Conservation (phyloP, 1,140 invertebrate genomes). For the Plectrocnemia conspersa region DNA sequence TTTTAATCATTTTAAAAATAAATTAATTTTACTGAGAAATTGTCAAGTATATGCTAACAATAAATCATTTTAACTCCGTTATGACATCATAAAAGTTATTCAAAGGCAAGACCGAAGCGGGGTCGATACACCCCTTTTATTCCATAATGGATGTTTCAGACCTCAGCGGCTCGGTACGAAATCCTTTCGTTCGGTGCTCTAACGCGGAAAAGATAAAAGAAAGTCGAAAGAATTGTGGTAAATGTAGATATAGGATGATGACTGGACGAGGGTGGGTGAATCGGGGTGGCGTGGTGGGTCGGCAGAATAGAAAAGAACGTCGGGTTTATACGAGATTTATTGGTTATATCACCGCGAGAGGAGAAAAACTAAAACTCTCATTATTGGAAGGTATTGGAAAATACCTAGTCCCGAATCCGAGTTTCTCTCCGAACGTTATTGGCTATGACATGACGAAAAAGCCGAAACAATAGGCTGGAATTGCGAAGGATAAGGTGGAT, state of each 20-base stretch:
- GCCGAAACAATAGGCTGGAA: too few relatives aligned
- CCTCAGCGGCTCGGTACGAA: constrained; percentile 1
- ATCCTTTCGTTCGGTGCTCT: background rate
- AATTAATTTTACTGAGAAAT: too few relatives aligned
- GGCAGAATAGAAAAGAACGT: constrained; percentile 22
- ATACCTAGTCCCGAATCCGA: too few relatives aligned
- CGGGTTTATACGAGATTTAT: constrained; percentile 25
- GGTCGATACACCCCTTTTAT: constrained; percentile 17
- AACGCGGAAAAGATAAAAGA: constrained; percentile 20
- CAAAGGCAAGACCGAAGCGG: background rate
- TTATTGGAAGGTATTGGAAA: constrained; percentile 22
- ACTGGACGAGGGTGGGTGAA: constrained; percentile 1
- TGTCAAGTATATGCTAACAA: too few relatives aligned
- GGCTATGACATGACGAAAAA: too few relatives aligned
- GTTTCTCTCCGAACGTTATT: too few relatives aligned
- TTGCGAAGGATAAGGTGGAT: too few relatives aligned
- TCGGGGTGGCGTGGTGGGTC: background rate
- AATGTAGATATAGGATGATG: background rate
- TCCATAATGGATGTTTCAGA: constrained; percentile 22
- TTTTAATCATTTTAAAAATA: too few relatives aligned
- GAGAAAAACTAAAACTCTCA: constrained; percentile 18
- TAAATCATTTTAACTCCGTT: constrained; percentile 17
- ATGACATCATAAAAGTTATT: constrained; percentile 23
- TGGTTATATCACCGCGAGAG: constrained; percentile 18
- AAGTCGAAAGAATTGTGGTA: constrained; percentile 13